Conservation (phyloP, 2,797 vertebrate genomes). For the Macroramphosus scolopax region DNA sequence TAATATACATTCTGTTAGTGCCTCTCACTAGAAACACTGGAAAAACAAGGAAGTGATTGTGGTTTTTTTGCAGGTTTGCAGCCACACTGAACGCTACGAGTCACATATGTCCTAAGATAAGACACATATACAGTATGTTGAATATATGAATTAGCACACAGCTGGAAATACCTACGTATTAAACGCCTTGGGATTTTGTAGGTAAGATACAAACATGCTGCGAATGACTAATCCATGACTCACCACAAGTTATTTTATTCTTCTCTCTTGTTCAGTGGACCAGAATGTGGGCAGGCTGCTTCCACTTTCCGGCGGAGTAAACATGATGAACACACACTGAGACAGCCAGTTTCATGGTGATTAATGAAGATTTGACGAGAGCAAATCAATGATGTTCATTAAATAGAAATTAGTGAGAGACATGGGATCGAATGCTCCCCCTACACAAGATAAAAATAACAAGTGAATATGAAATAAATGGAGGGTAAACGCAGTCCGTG, state of each 20-base stretch:
- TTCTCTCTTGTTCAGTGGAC: constrained; percentile 20
- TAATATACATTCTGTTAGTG: constrained; percentile 52
- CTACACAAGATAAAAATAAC: constrained; percentile 49
- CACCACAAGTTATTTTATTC: constrained; percentile 13
- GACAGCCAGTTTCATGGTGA: constrained; percentile 48
- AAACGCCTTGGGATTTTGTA: too few species aligned
- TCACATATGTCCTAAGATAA: constrained; percentile 11
- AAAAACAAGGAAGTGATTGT: constrained; percentile 27
- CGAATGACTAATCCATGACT: constrained; percentile 36
- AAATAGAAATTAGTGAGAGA: constrained; percentile 55
- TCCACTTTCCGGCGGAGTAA: constrained; percentile 30
- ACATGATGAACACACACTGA: constrained; percentile 26
- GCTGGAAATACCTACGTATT: constrained; percentile 25
- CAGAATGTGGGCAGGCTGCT: constrained; percentile 10
- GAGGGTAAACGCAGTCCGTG: constrained; percentile 39
- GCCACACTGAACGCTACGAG: constrained; percentile 2
- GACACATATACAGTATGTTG: too few species aligned
- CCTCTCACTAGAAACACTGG: constrained; percentile 38
- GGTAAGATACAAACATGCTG: constrained; percentile 6
- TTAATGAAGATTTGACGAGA: constrained; percentile 63
- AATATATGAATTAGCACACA: constrained; percentile 27
- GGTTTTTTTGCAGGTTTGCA: constrained; percentile 39
- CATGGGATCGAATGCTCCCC: constrained; percentile 42
- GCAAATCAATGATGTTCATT: constrained; percentile 66
- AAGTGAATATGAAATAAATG: constrained; percentile 48